phyloP scores from a whole-genome alignment of 2,797 vertebrate genomes.

The Orientallactaga sibirica region DNA sequence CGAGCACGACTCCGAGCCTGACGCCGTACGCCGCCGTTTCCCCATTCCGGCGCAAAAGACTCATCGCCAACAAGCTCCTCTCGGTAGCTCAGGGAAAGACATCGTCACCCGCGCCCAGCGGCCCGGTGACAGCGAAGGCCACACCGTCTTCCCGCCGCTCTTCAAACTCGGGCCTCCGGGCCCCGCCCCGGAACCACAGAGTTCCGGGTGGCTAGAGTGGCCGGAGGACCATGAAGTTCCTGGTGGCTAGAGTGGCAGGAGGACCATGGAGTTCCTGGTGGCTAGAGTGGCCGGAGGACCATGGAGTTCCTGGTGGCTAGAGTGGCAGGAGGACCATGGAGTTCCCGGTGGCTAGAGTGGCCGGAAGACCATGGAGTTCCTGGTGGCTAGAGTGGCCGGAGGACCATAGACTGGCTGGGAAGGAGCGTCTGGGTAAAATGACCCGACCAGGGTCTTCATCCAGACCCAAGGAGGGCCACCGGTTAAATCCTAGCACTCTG shows the following conservation, averaged over 20 bases:
- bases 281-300: slow-evolving; percentile 4
- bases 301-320: slow-evolving; percentile 62
- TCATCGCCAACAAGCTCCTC: slow-evolving; percentile 51
- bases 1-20: slow-evolving; percentile 74
- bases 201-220: not conserved
- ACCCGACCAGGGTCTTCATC: too few relatives aligned
- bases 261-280: too few relatives aligned
- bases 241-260: too few relatives aligned
- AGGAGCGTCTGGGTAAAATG: not conserved
- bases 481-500: too few relatives aligned
- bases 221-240: not conserved
- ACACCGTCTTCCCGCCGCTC: slow-evolving; percentile 84
- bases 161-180: slow-evolving; percentile 78
- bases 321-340: slow-evolving; percentile 25
- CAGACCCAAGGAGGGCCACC: too few relatives aligned
- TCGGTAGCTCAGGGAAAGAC: not conserved
- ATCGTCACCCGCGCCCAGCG: not conserved
- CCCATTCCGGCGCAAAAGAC: not conserved
- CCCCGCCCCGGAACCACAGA: slow-evolving; percentile 71
- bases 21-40: not conserved
- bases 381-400: not conserved
- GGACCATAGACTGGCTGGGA: slow-evolving; percentile 29
- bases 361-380: not conserved
- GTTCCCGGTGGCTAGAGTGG: not conserved
- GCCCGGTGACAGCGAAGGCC: rapidly evolving